These are phyloP conservation scores for Pollenia griseotomentosa DNA, from an alignment of 2,888 invertebrate genomes.

Conservation along the genomic window DNA sequence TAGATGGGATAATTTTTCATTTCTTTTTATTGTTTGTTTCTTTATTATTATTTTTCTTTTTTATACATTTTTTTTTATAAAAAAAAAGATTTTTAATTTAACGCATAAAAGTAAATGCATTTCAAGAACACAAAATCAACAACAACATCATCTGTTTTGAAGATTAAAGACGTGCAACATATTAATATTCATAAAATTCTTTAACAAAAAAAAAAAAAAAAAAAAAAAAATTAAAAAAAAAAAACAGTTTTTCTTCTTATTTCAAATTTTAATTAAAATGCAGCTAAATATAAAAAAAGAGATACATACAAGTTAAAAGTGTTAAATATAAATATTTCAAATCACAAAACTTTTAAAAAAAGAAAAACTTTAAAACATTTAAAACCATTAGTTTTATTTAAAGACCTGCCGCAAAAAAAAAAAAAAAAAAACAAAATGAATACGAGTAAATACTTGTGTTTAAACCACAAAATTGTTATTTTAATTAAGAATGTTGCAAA, in stretches of 20 bases:
- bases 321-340: too few species aligned
- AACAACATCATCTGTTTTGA: slow-evolving; percentile 55
- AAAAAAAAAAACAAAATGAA: too few species aligned
- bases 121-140: slow-evolving; percentile 66
- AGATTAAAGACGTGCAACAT: slow-evolving; percentile 57
- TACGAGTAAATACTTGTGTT: too few species aligned
- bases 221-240: slow-evolving; percentile 32
- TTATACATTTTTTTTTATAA: slow-evolving; percentile 36
- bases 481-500: background rate
- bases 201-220: slow-evolving; percentile 7
- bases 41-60: slow-evolving; percentile 61
- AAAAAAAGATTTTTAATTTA: slow-evolving; percentile 80
- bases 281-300: background rate
- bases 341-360: too few species aligned
- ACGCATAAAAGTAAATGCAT: slow-evolving; percentile 77
- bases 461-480: too few species aligned
- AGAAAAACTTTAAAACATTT: too few species aligned
- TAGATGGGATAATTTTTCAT: slow-evolving; percentile 67
- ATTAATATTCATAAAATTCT: slow-evolving; percentile 64
- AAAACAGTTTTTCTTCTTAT: slow-evolving; percentile 2
- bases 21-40: slow-evolving; percentile 65
- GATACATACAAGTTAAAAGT: too few species aligned
- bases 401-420: too few species aligned
- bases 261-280: slow-evolving; percentile 43
- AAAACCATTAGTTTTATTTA: too few species aligned